Conservation (phyloP, 2,888 invertebrate species). For the Altica lythri region DNA sequence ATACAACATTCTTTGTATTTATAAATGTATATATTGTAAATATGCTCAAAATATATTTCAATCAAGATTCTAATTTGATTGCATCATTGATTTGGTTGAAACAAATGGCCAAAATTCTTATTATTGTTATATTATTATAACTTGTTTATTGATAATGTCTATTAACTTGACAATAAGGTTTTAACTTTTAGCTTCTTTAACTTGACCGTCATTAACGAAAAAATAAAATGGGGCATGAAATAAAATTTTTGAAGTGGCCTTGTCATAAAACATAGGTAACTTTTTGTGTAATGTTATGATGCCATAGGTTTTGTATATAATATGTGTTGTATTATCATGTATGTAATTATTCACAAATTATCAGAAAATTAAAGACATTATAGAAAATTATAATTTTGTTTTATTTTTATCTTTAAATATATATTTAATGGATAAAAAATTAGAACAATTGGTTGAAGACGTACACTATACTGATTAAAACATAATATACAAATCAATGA, state of each 20-base stretch:
- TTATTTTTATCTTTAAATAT: not conserved
- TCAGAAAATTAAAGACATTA: conserved; percentile 38
- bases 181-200: conserved; percentile 29
- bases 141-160: conserved; percentile 28
- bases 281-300: conserved; percentile 43
- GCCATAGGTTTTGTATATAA: conserved; percentile 45
- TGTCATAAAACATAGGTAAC: conserved; percentile 44
- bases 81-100: conserved; percentile 24
- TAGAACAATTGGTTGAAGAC: no score
- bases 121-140: no score
- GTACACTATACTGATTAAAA: no score
- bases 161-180: conserved; percentile 37
- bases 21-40: conserved; percentile 43
- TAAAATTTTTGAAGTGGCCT: conserved; percentile 46
- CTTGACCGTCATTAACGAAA: conserved; percentile 8
- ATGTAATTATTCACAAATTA: conserved; percentile 48
- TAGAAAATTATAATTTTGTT: conserved; percentile 13
- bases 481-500: no score
- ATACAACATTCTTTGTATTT: conserved; percentile 1
- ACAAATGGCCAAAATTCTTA: conserved; percentile 28
- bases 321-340: conserved; percentile 48
- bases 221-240: conserved; percentile 30
- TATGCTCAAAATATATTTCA: conserved; percentile 41
- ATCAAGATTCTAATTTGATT: conserved; percentile 26
- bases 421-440: no score